Evolutionary conservation across 1,140 invertebrate genomes (phyloP).

Genomic region (Heliothis virescens): DNA sequence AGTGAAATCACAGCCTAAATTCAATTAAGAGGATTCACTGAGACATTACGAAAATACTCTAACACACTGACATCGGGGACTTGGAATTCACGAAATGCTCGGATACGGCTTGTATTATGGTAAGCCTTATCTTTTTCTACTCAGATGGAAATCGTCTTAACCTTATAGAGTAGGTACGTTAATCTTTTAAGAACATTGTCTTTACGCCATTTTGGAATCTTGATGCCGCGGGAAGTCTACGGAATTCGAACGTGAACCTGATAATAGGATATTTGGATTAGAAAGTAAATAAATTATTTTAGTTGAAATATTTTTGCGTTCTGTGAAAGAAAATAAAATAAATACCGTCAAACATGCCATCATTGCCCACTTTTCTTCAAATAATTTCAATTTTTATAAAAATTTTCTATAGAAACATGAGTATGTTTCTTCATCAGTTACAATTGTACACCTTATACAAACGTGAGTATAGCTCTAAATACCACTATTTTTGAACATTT

Average conservation of each 20-base stretch:
- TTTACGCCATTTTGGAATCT: slow-evolving; percentile 37
- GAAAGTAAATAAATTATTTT: no score
- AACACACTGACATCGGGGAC: slow-evolving; percentile 14
- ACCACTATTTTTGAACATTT: no score
- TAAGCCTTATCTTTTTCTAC: slow-evolving; percentile 46
- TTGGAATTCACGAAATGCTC: slow-evolving; percentile 17
- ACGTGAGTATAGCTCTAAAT: no score
- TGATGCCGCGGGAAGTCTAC: no score
- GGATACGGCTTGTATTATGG: slow-evolving; percentile 2
- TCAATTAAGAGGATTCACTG: slow-evolving; percentile 46
- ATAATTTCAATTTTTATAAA: no score
- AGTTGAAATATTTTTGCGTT: no score
- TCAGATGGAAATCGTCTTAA: slow-evolving; percentile 48
- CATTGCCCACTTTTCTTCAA: no score
- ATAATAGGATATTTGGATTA: slow-evolving; percentile 34
- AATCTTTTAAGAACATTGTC: slow-evolving; percentile 48
- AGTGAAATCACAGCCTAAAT: slow-evolving; percentile 29
- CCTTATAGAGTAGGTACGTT: slow-evolving; percentile 35
- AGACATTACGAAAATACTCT: slow-evolving; percentile 13
- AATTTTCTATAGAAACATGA: no score
- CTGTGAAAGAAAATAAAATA: no score
- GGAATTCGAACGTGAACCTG: slow-evolving; percentile 34
- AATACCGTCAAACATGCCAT: no score
- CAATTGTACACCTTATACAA: no score
- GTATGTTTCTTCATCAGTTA: no score